These are phyloP conservation scores for Callipepla californica DNA, from an alignment of 2,113 vertebrate species.

Conservation along the genomic window DNA sequence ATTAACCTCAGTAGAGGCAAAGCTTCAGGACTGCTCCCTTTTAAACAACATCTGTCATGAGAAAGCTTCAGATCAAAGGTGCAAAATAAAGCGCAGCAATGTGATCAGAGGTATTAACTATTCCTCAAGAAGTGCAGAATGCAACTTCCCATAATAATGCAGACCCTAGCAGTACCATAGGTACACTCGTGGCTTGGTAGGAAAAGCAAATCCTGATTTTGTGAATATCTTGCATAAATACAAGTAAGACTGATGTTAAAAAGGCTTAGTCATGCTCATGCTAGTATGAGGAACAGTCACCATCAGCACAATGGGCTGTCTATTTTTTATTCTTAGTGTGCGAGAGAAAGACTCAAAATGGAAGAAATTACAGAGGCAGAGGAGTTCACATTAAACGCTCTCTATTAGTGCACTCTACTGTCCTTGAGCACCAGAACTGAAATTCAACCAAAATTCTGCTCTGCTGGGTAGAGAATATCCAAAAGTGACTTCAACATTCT, in stretches of 20 bases:
- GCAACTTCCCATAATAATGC: background rate
- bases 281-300: background rate
- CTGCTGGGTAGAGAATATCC: background rate
- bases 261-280: background rate
- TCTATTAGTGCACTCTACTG: background rate
- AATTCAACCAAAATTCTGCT: background rate
- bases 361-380: background rate
- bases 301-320: background rate
- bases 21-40: background rate
- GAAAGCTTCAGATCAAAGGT: background rate
- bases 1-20: rapidly evolving
- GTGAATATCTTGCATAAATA: background rate
- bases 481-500: background rate
- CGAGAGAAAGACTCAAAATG: background rate
- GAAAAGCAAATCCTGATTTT: background rate
- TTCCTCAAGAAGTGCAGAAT: background rate
- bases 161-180: background rate
- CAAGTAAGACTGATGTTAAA: background rate
- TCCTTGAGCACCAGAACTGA: background rate
- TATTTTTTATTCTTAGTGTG: background rate
- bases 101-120: background rate
- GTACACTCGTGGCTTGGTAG: background rate
- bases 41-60: background rate
- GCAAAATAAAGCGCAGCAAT: background rate
- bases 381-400: background rate